phyloP scores from a whole-genome alignment of 2,797 vertebrate species.

The Ctenopoma kingsleyae region DNA sequence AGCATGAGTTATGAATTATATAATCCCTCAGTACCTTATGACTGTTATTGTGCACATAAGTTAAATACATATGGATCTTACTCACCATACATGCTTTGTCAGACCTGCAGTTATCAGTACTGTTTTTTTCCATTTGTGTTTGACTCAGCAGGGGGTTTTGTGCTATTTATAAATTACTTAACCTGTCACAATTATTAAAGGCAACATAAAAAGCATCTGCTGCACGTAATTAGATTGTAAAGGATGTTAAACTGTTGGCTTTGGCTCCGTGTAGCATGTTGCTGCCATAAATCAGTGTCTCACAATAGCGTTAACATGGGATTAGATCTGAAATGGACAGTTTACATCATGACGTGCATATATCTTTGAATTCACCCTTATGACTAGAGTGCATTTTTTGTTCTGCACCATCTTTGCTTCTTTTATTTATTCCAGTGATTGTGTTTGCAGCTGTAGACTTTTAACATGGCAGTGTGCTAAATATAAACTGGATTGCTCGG shows the following conservation, averaged over 20 bases:
- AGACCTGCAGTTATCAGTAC: background rate
- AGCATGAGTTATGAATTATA: constrained; percentile 9
- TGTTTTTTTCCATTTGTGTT: constrained; percentile 25
- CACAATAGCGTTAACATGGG: constrained; percentile 7
- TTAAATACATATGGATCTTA: constrained; percentile 7
- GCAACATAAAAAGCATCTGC: background rate
- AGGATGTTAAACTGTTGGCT: constrained; percentile 12
- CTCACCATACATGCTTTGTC: constrained; percentile 9
- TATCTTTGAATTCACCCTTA: background rate
- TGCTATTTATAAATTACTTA: constrained; percentile 12
- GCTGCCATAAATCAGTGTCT: background rate
- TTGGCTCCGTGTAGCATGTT: background rate
- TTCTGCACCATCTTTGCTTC: constrained; percentile 14
- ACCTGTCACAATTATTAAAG: background rate
- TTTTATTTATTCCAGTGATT: constrained; percentile 42
- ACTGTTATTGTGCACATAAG: background rate
- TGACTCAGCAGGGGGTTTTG: constrained; percentile 46
- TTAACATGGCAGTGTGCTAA: constrained; percentile 40
- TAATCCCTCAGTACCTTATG: background rate
- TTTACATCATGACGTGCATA: constrained; percentile 9
- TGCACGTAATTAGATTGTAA: constrained; percentile 2
- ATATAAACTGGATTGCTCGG: constrained; percentile 63
- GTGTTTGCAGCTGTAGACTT: constrained; percentile 44
- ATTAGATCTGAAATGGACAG: constrained; percentile 7
- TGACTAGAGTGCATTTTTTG: constrained; percentile 15